Evolutionary conservation across 1,140 invertebrate genomes (phyloP), one percentile per base, ranked within the genome.

Genomic region (Meloidogyne hapla): DNA sequence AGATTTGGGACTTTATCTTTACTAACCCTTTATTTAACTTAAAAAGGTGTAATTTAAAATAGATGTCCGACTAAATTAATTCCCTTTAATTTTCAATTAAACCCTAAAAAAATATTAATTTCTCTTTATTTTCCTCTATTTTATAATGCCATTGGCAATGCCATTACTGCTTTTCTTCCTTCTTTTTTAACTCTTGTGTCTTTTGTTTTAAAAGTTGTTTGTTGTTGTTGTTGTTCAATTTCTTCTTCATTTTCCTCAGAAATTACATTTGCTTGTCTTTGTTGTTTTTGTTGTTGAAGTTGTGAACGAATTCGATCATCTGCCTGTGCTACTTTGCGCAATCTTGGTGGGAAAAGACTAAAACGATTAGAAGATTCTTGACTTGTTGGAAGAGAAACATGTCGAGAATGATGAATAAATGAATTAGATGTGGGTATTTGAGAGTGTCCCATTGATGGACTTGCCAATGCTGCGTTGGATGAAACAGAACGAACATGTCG

Each of bases 291-390:
- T 56, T 56, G 48, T 56, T 56, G 48, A 56, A 56, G 18, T 15
- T n/a, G 2, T 15, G 18, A 56, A 56, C 48, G 4, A 56, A 56
- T 56, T 56, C 48, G 18, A n/a, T 67, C 28, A 56, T 38, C 69
- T 26, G 69, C 69, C 18, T 38, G 40, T 23, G 69, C 26, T 56
- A 21, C 13, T 28, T 56, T 26, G 2, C 28, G 6, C n/a, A 28
- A 26, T 42, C 48, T 88, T 96, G 95, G 73, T 95, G 92, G 0
- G 94, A 94, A 88, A 95, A 96, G 23, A 92, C 93, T 9, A 94
- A 90, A 63, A 94, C 92, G 78, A 96, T 93, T 87, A 94, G 93
- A 88, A 96, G 94, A 89, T 94, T 94, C 0, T 92, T 94, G 80
- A 94, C 91, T 85, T 6, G 33, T 56, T 56, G 48, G 48, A 25